phyloP scores from a whole-genome alignment of 2,113 vertebrate species.

The Vidua chalybeata region DNA sequence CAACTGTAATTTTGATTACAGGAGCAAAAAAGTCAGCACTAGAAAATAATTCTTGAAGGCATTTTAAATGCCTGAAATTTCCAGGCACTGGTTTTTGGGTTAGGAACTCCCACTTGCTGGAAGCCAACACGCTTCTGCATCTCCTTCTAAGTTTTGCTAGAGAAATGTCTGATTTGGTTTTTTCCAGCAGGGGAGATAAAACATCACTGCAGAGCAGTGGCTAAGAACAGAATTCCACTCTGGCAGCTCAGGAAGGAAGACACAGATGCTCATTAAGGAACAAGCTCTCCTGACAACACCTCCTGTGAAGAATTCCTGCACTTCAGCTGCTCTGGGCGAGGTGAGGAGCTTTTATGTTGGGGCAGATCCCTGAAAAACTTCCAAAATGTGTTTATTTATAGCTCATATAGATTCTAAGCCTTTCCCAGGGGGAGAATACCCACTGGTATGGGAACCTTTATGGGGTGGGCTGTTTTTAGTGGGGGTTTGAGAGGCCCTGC shows the following conservation, averaged over 20 bases:
- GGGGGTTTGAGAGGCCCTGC: background rate
- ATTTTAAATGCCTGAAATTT: background rate
- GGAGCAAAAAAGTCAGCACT: background rate
- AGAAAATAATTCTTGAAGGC: background rate
- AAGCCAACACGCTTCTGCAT: background rate
- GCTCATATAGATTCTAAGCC: accelerated
- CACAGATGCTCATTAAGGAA: background rate
- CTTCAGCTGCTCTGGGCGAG: background rate
- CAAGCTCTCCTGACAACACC: background rate
- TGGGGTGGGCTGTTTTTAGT: background rate
- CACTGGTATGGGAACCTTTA: background rate
- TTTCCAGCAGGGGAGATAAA: background rate
- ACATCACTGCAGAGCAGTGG: background rate
- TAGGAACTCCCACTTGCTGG: background rate
- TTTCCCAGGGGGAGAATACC: background rate
- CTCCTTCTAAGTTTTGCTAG: background rate
- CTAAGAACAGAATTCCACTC: background rate
- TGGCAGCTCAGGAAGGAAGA: background rate
- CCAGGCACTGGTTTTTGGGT: background rate
- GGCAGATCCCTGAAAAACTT: background rate
- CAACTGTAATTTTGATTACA: background rate
- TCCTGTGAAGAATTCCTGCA: background rate
- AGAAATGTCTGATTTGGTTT: background rate
- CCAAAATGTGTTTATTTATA: accelerated
- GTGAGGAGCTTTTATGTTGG: background rate